Percentiles rank a stretch among this genome's conserved stretches.
Evolutionary conservation across 2,888 invertebrate genomes (phyloP).

Genomic region (Hydrotaea cyrtoneurina): DNA sequence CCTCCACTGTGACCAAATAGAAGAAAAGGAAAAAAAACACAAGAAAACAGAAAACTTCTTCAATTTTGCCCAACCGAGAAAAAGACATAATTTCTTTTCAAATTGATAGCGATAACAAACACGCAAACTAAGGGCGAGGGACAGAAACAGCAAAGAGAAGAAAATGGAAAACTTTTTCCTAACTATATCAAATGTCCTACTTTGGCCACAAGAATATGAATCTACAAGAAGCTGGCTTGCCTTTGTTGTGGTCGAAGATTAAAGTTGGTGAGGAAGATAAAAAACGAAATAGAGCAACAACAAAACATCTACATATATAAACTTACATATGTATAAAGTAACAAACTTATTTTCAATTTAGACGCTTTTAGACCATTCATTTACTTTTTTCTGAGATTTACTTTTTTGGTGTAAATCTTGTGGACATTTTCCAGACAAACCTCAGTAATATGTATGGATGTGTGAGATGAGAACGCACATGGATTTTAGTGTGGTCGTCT

Average conservation of each 20-base stretch:
- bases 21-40: not conserved
- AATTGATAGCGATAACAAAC: slow-evolving; percentile 18
- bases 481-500: not conserved
- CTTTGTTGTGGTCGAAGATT: not conserved
- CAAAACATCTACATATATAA: not conserved
- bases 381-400: not conserved
- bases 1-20: not conserved
- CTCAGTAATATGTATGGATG: not conserved
- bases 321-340: not conserved
- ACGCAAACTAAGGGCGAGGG: not conserved
- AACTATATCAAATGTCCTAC: slow-evolving; percentile 14
- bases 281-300: not conserved
- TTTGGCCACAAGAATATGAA: not conserved
- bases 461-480: not conserved
- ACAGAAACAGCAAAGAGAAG: not conserved
- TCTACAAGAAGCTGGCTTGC: not conserved
- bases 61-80: slow-evolving; percentile 9
- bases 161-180: not conserved
- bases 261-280: not conserved
- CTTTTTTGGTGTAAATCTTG: not conserved
- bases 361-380: not conserved
- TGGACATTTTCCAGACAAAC: not conserved
- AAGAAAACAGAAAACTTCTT: not conserved
- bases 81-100: slow-evolving; percentile 36
- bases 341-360: slow-evolving; percentile 1